A percentile compares a stretch with the other conserved stretches of the same genome.
Evolutionary conservation across 2,113 vertebrate genomes (phyloP).

Genomic region (Petromus typicus): DNA sequence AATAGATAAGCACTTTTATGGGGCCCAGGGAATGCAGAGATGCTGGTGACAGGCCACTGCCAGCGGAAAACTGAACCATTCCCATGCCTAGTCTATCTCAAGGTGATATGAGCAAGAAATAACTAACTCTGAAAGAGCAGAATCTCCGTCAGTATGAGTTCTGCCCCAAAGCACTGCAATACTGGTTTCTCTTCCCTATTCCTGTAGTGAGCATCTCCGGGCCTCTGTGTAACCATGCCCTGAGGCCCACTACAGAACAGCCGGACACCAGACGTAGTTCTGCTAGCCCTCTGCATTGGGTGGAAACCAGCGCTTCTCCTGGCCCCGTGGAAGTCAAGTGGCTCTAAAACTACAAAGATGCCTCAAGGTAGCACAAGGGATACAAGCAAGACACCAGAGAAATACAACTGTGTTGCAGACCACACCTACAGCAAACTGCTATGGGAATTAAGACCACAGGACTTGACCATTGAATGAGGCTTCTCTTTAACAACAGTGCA

Average conservation of each 20-base stretch:
- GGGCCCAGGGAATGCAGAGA: neutral
- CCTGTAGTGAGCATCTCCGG: neutral
- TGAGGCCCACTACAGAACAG: neutral
- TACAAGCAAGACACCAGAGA: neutral
- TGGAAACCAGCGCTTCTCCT: slow-evolving; percentile 12
- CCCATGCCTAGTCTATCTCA: neutral
- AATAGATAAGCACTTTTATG: neutral
- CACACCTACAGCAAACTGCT: neutral
- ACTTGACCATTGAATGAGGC: neutral
- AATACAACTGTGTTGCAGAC: neutral
- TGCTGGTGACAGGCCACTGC: neutral
- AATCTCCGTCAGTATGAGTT: neutral
- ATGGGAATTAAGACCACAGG: neutral
- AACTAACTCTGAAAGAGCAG: neutral
- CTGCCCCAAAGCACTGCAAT: neutral
- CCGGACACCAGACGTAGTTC: neutral
- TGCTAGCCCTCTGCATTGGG: neutral
- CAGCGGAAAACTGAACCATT: neutral
- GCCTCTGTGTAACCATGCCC: neutral
- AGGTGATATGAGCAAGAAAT: slow-evolving; percentile 10
- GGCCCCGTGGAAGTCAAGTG: neutral
- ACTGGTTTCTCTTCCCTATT: neutral
- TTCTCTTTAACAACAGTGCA: neutral
- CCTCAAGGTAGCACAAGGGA: neutral
- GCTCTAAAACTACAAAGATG: neutral